Conservation (phyloP, 92 coral and sea anemone genomes). For the Palythoa heliodiscus region DNA sequence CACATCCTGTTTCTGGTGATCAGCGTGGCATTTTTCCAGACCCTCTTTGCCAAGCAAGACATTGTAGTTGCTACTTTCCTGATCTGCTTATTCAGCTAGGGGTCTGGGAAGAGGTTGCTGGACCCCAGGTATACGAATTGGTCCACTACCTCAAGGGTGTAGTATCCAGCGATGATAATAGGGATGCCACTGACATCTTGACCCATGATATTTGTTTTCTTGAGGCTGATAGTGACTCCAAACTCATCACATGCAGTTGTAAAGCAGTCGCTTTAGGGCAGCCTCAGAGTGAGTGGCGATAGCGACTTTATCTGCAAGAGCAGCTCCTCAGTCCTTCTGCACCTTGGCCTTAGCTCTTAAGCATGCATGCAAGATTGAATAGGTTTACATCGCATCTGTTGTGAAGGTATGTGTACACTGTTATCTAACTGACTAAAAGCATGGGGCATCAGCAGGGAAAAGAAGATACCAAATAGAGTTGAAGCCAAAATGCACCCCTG, state of each 20-base stretch:
- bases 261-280: not conserved
- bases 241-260: not conserved
- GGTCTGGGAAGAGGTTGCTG: not conserved
- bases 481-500: not conserved
- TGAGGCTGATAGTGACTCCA: not conserved
- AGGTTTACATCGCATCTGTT: not conserved
- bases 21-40: no score
- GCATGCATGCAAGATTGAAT: not conserved
- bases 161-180: not conserved
- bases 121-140: not conserved
- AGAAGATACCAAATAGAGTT: not conserved
- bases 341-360: no score
- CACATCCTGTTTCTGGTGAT: no score
- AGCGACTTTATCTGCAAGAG: not conserved
- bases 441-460: not conserved
- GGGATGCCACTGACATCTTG: not conserved
- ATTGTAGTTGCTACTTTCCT: no score
- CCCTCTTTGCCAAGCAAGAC: no score
- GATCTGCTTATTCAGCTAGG: not conserved
- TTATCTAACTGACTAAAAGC: not conserved
- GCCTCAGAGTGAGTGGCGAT: not conserved
- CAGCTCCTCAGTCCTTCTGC: no score
- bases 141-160: not conserved
- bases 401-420: not conserved
- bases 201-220: not conserved